Evolutionary conservation across 1,140 invertebrate genomes (phyloP).

Genomic region (Drosophila simulans): DNA sequence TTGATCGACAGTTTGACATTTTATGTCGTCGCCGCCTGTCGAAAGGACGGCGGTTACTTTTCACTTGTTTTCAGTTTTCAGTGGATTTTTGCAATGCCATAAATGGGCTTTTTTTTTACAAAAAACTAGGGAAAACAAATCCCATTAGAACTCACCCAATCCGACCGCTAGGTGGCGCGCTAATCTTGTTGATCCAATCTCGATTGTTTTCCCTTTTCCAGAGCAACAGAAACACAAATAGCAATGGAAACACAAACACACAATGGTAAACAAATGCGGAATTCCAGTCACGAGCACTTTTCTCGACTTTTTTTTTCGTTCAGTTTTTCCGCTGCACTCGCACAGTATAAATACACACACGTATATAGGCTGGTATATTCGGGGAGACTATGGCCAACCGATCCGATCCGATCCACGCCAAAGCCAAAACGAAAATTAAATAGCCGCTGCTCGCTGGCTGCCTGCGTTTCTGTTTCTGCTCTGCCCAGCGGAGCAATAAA

Average conservation of each 20-base stretch:
- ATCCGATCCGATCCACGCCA: conserved; percentile 58
- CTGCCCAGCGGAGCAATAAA: conserved; percentile 61
- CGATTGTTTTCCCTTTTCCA: conserved; percentile 19
- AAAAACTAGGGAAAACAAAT: neutral
- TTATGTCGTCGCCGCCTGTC: conserved; percentile 78
- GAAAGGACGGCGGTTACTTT: conserved; percentile 67
- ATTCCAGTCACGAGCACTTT: conserved; percentile 59
- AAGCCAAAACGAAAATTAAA: conserved; percentile 80
- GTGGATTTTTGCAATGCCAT: conserved; percentile 1
- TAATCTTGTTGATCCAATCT: conserved; percentile 19
- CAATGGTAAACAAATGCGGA: conserved; percentile 42
- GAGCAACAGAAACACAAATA: conserved; percentile 4
- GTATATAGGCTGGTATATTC: conserved; percentile 9
- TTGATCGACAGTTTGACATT: conserved; percentile 82
- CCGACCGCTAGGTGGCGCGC: conserved; percentile 56
- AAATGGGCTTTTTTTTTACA: conserved; percentile 4
- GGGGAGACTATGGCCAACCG: conserved; percentile 26
- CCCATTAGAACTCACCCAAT: conserved; percentile 16
- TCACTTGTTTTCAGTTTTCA: conserved; percentile 12
- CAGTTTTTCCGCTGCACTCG: conserved; percentile 3
- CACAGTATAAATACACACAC: neutral
- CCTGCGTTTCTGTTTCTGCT: conserved; percentile 3
- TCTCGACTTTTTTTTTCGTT: conserved; percentile 33
- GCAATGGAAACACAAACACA: conserved; percentile 4
- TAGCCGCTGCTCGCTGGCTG: conserved; percentile 52